Conservation (phyloP, 2,888 invertebrate genomes). For the Rhopalosiphum nymphaeae region DNA sequence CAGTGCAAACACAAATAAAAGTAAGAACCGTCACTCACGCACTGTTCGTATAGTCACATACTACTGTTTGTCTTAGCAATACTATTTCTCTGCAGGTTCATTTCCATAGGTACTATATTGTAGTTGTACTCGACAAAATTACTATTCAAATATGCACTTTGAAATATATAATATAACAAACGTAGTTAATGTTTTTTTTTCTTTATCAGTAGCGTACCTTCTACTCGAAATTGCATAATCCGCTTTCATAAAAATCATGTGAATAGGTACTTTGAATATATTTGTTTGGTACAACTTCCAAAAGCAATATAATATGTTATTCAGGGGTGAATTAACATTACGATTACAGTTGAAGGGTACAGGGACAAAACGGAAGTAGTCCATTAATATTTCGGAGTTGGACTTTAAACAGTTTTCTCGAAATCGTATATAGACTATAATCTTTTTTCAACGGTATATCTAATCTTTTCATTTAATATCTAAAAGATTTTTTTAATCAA, state of each 20-base stretch:
- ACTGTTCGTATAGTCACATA: background rate
- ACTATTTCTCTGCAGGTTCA: background rate
- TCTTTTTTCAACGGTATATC: too few species aligned
- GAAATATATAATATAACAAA: background rate
- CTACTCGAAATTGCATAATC: background rate
- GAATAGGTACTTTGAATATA: background rate
- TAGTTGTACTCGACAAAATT: background rate
- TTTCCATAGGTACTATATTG: background rate
- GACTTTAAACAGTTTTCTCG: too few species aligned
- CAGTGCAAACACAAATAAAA: slow-evolving; percentile 18
- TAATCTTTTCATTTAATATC: too few species aligned
- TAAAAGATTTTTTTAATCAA: too few species aligned
- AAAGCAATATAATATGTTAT: background rate
- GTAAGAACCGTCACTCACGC: slow-evolving; percentile 1
- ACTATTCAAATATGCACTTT: slow-evolving; percentile 2
- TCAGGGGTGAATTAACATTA: background rate
- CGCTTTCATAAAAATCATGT: background rate
- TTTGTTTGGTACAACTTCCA: background rate
- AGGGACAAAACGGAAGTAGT: too few species aligned
- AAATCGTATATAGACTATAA: too few species aligned
- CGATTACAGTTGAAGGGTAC: background rate
- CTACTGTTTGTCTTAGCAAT: background rate
- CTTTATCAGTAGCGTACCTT: background rate
- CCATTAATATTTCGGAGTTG: too few species aligned
- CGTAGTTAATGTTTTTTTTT: background rate